Conservation (phyloP, 2,113 vertebrate genomes). For the Cyanistes caeruleus region DNA sequence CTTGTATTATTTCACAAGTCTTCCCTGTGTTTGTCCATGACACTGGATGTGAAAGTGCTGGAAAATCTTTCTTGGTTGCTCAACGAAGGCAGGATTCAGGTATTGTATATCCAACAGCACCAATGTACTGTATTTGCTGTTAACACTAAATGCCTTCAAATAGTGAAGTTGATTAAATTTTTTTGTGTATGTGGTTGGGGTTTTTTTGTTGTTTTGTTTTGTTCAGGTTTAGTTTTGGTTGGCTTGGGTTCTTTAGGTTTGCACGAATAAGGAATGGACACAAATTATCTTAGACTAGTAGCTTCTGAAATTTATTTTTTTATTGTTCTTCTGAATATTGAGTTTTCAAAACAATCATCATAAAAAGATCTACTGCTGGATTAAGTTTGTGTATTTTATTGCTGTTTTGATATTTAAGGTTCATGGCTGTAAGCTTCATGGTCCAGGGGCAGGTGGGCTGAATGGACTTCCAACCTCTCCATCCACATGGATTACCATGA, state of each 20-base stretch:
- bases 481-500: background rate
- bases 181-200: background rate
- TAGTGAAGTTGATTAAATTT: background rate
- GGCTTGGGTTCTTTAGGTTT: background rate
- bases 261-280: background rate
- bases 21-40: background rate
- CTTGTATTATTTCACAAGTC: background rate
- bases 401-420: background rate
- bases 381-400: background rate
- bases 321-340: background rate
- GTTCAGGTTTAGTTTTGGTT: background rate
- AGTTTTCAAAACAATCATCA: background rate
- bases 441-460: background rate
- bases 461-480: background rate
- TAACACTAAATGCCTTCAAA: background rate
- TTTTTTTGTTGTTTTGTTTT: background rate
- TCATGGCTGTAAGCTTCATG: background rate
- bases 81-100: background rate
- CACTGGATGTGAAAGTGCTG: background rate
- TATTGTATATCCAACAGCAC: background rate
- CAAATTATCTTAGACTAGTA: background rate
- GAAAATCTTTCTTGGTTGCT: background rate
- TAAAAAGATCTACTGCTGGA: background rate
- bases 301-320: background rate
- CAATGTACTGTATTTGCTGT: background rate